A percentile compares a stretch with the other conserved stretches of the same genome.
These are phyloP conservation scores for Avahi laniger DNA, from an alignment of 2,797 vertebrate species.

Conservation along the genomic window DNA sequence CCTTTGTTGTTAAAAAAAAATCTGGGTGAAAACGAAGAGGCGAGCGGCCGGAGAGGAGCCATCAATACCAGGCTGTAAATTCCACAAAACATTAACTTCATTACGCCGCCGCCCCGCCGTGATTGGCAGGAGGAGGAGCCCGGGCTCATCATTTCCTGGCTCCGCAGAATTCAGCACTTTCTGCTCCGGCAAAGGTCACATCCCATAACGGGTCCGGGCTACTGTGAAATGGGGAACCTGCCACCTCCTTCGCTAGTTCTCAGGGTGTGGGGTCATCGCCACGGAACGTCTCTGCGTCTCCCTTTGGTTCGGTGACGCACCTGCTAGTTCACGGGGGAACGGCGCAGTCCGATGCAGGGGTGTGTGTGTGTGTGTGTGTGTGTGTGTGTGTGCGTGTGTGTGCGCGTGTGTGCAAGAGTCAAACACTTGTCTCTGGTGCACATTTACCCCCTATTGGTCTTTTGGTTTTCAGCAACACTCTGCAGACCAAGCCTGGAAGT, in stretches of 20 bases:
- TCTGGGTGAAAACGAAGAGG: conserved; percentile 81
- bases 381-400: no score
- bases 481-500: rapidly evolving
- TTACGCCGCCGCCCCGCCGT: conserved; percentile 88
- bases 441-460: rapidly evolving
- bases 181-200: conserved; percentile 84
- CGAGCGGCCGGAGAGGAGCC: conserved; percentile 81
- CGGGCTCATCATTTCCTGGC: conserved; percentile 84
- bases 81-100: conserved; percentile 92
- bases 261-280: conserved; percentile 64
- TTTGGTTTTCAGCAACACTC: not conserved
- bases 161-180: conserved; percentile 84
- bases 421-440: no score
- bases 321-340: not conserved
- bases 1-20: conserved; percentile 86
- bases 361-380: rapidly evolving
- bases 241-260: conserved; percentile 72
- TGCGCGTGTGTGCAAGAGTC: rapidly evolving
- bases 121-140: conserved; percentile 85
- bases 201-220: conserved; percentile 75
- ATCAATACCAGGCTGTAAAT: conserved; percentile 90
- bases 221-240: conserved; percentile 75
- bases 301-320: not conserved
- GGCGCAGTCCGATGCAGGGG: not conserved
- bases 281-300: not conserved